A percentile compares a stretch with the other conserved stretches of the same genome.
Evolutionary conservation across 2,888 invertebrate genomes (phyloP).

Genomic region (Torymus aiolomorphi): DNA sequence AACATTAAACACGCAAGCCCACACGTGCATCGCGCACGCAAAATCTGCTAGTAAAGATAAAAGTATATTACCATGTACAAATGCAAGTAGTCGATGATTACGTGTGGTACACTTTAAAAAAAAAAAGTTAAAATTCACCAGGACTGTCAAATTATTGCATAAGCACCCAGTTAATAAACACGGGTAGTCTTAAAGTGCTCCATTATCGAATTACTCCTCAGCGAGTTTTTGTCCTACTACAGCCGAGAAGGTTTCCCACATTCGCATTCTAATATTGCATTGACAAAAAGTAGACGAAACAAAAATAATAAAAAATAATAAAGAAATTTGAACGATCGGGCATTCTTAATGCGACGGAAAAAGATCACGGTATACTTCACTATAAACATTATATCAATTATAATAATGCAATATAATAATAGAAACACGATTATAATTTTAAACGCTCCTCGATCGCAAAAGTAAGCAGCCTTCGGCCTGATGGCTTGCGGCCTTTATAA

Average conservation of each 20-base stretch:
- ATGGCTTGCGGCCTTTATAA: slow-evolving; percentile 23
- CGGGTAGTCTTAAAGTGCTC: slow-evolving; percentile 43
- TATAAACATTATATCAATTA: slow-evolving; percentile 46
- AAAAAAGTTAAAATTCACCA: not conserved
- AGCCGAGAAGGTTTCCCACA: slow-evolving; percentile 39
- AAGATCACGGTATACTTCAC: slow-evolving; percentile 51
- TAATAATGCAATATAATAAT: slow-evolving; percentile 49
- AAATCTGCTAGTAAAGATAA: no score
- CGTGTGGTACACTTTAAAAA: no score
- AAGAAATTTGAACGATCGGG: slow-evolving; percentile 39
- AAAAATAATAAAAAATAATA: slow-evolving; percentile 39
- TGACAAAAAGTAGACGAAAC: slow-evolving; percentile 36
- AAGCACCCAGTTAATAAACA: slow-evolving; percentile 42
- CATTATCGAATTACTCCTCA: slow-evolving; percentile 33
- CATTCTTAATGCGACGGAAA: slow-evolving; percentile 46
- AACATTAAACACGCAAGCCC: no score
- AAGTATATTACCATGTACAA: no score
- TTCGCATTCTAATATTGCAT: slow-evolving; percentile 53
- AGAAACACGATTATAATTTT: slow-evolving; percentile 52
- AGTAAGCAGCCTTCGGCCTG: slow-evolving; percentile 19
- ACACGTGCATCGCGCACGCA: no score
- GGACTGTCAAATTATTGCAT: slow-evolving; percentile 44
- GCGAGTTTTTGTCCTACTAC: slow-evolving; percentile 38
- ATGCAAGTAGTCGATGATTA: no score
- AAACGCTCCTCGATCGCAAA: slow-evolving; percentile 46